Evolutionary conservation across 2,113 vertebrate genomes (phyloP), one percentile per base, ranked within the genome.

Genomic region (Lamprotornis superbus): DNA sequence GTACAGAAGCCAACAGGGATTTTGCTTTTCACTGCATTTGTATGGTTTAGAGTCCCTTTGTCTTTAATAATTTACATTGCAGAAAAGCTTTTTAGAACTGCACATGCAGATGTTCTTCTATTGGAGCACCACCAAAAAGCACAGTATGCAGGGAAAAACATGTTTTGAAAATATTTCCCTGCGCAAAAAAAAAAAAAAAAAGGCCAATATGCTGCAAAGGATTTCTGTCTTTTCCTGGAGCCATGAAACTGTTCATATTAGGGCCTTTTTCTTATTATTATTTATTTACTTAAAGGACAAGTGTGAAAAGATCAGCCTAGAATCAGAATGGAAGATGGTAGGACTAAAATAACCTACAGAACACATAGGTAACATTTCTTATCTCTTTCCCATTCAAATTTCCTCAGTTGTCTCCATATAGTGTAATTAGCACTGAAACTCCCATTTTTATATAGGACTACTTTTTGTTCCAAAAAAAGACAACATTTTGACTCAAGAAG

Each of bases 11-110:
- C 95, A 86, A 39, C 76, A 73, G 94, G 90, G 92, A 95, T 80
- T 95, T 93, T 75, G 50, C 70, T 89, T 90, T 80, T 68, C 75
- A 35, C 70, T 69, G 65, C 68, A 68, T 83, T 89, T 87, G 31
- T 87, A 83, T 49, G 70, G 68, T 50, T 94, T 91, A 91, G 53
- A 93, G 83, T 90, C 89, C 89, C 77, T 77, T 71, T 17, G 6
- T 90, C 82, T 96, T 94, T 97, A 96, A 97, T 95, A 90, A 94
- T 96, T 95, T 95, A 93, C 93, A 93, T 96, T 47, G 28, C 91
- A 95, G 91, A 88, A 92, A 93, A 95, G 93, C 88, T 95, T 97
- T 95, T 83, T 74, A 95, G 95, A 96, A 83, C 80, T 93, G 95
- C 93, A 93, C 76, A 85, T 95, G 88, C 91, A 93, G 89, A 90